These are phyloP conservation scores for Tupiocoris notatus DNA, from an alignment of 2,888 invertebrate genomes.

Conservation along the genomic window DNA sequence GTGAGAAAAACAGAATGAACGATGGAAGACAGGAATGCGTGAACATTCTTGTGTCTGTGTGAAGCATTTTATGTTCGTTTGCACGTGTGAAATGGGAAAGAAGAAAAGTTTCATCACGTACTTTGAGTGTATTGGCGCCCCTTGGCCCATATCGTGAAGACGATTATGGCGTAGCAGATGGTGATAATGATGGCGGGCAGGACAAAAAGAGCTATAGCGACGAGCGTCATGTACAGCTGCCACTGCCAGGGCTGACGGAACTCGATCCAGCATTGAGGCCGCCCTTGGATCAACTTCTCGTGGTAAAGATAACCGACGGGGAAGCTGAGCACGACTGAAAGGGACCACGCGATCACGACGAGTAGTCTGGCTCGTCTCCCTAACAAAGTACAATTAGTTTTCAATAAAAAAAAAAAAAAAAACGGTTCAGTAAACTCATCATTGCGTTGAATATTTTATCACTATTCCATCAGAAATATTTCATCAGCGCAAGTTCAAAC, in stretches of 20 bases:
- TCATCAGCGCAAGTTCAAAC: too few species aligned
- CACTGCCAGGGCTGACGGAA: conserved; percentile 54
- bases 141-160: conserved; percentile 59
- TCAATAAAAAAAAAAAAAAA: background rate
- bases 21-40: background rate
- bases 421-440: too few species aligned
- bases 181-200: conserved; percentile 59
- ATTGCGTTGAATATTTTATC: too few species aligned
- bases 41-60: too few species aligned
- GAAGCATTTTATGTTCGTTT: background rate
- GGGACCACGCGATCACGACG: conserved; percentile 77
- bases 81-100: background rate
- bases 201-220: conserved; percentile 57
- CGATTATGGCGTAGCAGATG: conserved; percentile 59
- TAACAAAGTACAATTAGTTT: too few species aligned
- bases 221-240: conserved; percentile 58
- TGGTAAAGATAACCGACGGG: conserved; percentile 60
- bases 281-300: conserved; percentile 68
- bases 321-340: conserved; percentile 63
- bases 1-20: background rate
- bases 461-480: too few species aligned
- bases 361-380: conserved; percentile 82
- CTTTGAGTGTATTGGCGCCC: conserved; percentile 56
- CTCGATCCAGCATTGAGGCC: conserved; percentile 57
- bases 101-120: conserved; percentile 37